Conservation (phyloP, 2,888 invertebrate species). For the Alcis repandata region DNA sequence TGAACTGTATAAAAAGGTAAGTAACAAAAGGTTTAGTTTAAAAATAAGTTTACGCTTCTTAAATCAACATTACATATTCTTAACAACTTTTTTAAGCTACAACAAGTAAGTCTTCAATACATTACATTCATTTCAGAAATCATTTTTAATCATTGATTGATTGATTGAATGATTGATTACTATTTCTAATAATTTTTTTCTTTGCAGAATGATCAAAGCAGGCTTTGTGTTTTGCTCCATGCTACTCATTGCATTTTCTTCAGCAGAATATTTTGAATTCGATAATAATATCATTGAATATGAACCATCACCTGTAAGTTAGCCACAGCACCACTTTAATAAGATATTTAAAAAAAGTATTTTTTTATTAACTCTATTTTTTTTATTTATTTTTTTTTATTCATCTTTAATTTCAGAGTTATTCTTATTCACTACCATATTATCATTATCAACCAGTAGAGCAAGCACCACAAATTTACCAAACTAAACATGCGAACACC, state of each 20-base stretch:
- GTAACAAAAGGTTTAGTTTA: neutral
- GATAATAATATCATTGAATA: slow-evolving; percentile 57
- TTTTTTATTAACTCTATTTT: neutral
- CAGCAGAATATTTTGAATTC: slow-evolving; percentile 45
- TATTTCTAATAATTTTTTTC: too few species aligned
- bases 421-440: slow-evolving; percentile 35
- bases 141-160: neutral
- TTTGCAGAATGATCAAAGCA: slow-evolving; percentile 40
- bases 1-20: slow-evolving; percentile 1
- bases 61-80: neutral
- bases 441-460: slow-evolving; percentile 34
- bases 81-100: neutral
- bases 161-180: too few species aligned
- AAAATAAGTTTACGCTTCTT: neutral
- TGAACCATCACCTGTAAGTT: slow-evolving; percentile 52
- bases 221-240: slow-evolving; percentile 33
- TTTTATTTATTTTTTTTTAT: neutral
- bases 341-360: too few species aligned
- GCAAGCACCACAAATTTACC: slow-evolving; percentile 19
- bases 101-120: too few species aligned
- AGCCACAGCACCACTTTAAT: neutral
- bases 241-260: slow-evolving; percentile 42
- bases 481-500: slow-evolving; percentile 16
- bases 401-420: slow-evolving; percentile 34
- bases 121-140: too few species aligned